Conservation (phyloP, 1,140 invertebrate species). For the Paraescarpia echinospica region DNA sequence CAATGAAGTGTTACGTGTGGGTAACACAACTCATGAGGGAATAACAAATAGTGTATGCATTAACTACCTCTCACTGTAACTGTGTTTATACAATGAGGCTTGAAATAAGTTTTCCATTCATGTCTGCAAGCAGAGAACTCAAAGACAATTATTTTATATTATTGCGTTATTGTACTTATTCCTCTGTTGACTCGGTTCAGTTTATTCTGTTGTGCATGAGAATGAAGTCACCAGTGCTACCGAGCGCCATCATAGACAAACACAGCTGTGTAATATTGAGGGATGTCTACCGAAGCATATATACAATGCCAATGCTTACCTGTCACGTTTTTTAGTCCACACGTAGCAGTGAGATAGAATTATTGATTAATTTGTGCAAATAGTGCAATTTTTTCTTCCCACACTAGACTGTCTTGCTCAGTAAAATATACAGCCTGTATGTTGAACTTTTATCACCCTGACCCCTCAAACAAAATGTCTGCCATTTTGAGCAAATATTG, state of each 20-base stretch:
- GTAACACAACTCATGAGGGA: too few relatives aligned
- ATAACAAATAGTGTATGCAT: background rate
- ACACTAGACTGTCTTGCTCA: too few relatives aligned
- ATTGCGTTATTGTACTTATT: background rate
- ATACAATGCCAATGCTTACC: too few relatives aligned
- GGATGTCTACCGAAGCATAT: too few relatives aligned
- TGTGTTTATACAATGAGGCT: background rate
- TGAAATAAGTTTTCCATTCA: background rate
- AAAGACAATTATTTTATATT: background rate
- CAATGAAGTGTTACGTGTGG: background rate
- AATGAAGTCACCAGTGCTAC: background rate
- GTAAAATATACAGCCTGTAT: too few relatives aligned
- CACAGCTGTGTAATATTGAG: background rate
- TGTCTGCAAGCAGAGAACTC: background rate
- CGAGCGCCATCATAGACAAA: background rate
- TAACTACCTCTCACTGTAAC: background rate
- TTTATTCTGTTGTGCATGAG: background rate
- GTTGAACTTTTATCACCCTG: too few relatives aligned
- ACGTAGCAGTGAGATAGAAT: too few relatives aligned
- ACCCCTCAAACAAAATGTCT: too few relatives aligned
- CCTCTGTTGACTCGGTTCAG: background rate
- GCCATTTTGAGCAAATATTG: too few relatives aligned
- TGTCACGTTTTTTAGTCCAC: too few relatives aligned
- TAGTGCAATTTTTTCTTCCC: too few relatives aligned
- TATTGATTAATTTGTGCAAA: too few relatives aligned